These are phyloP conservation scores for Spilarctia lutea DNA, from an alignment of 2,888 invertebrate genomes.

Conservation along the genomic window DNA sequence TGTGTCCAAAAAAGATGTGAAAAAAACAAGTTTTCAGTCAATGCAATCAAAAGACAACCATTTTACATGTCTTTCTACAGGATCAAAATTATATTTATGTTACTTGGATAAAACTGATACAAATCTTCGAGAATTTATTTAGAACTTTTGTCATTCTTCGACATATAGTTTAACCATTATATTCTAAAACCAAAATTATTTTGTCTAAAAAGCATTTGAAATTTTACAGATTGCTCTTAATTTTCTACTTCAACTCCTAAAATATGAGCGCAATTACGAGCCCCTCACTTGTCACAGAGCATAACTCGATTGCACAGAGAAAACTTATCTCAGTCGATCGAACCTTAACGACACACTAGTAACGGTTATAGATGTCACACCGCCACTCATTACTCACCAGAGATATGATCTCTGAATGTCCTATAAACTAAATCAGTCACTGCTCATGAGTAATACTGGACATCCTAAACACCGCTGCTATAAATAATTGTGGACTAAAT, in stretches of 20 bases:
- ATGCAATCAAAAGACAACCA: too few species aligned
- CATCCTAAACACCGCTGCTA: not conserved
- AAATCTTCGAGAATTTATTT: too few species aligned
- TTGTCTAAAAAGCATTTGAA: not conserved
- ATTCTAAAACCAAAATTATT: too few species aligned
- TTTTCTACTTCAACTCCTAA: not conserved
- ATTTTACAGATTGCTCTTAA: not conserved
- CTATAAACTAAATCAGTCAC: constrained; percentile 11
- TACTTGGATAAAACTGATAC: too few species aligned
- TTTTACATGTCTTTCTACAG: too few species aligned
- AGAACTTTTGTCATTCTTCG: too few species aligned
- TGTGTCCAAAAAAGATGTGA: too few species aligned
- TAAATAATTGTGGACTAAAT: not conserved
- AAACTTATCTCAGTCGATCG: not conserved
- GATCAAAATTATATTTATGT: too few species aligned
- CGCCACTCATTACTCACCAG: constrained; percentile 4
- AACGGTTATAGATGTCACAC: constrained; percentile 9
- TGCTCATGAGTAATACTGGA: constrained; percentile 5
- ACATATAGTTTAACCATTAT: not conserved
- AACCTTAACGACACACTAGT: not conserved
- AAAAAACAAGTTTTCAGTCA: too few species aligned
- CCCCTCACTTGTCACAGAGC: not conserved
- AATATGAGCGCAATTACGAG: not conserved
- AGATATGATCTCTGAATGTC: constrained; percentile 17
- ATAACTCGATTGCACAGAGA: not conserved